Evolutionary conservation across 2,797 vertebrate genomes (phyloP).

Genomic region (Sebastes diaconus): DNA sequence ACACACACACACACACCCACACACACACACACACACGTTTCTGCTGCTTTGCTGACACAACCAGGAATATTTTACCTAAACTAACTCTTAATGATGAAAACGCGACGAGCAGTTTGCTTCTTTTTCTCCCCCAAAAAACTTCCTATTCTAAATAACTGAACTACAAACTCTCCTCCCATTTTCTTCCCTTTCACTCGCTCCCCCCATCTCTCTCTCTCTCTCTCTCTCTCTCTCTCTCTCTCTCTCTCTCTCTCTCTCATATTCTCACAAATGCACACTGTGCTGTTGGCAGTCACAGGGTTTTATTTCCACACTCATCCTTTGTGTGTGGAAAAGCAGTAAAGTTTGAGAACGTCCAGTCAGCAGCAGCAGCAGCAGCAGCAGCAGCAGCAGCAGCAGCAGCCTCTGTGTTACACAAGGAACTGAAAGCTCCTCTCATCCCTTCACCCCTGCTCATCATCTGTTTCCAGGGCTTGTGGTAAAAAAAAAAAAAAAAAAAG

Average conservation of each 20-base stretch:
- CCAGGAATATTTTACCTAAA: constrained; percentile 16
- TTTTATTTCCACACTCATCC: constrained; percentile 55
- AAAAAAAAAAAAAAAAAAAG: constrained; percentile 11
- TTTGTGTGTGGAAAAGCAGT: constrained; percentile 55
- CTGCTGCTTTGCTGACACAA: constrained; percentile 25
- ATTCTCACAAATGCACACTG: background rate
- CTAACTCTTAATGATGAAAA: constrained; percentile 18
- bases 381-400: constrained; percentile 41
- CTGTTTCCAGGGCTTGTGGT: constrained; percentile 56
- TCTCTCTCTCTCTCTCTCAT: background rate
- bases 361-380: constrained; percentile 41
- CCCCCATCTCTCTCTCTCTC: background rate
- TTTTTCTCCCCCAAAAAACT: constrained; percentile 4
- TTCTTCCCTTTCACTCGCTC: background rate
- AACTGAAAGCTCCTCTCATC: constrained; percentile 50
- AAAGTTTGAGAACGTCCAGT: constrained; percentile 65
- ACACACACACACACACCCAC: constrained; percentile 23
- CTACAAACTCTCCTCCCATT: constrained; percentile 19
- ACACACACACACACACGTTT: constrained; percentile 24
- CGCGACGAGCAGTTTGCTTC: background rate
- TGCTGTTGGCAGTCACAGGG: constrained; percentile 38
- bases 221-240: background rate
- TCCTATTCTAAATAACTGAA: constrained; percentile 11
- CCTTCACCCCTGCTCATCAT: constrained; percentile 48
- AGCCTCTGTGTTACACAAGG: constrained; percentile 43